Conservation (phyloP, 2,113 vertebrate genomes). For the Catagonus wagneri region DNA sequence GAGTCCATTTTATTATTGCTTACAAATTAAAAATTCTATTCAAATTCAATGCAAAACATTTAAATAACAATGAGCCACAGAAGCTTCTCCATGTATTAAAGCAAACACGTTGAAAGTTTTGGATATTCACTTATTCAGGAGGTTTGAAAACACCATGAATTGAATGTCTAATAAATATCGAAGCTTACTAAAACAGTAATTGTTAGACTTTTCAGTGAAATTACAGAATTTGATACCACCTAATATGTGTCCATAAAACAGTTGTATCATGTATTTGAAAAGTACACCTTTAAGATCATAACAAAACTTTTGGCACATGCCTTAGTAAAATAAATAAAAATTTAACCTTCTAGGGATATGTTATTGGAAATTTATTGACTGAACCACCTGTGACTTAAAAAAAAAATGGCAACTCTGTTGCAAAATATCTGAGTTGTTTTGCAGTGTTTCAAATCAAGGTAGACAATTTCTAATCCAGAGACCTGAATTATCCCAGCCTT, state of each 20-base stretch:
- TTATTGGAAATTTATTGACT: not conserved
- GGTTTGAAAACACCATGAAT: not conserved
- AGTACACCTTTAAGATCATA: not conserved
- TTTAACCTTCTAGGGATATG: not conserved
- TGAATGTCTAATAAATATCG: not conserved
- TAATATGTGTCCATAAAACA: not conserved
- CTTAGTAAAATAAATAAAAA: not conserved
- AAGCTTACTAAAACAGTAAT: not conserved
- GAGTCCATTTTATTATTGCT: not conserved
- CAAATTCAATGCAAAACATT: not conserved
- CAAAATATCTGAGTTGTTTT: not conserved
- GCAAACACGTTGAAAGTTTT: not conserved
- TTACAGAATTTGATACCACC: not conserved
- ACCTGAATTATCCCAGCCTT: not conserved
- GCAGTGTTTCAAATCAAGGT: not conserved
- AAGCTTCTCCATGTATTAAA: not conserved
- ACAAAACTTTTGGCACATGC: not conserved
- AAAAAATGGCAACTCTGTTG: not conserved
- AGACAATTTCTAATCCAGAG: not conserved
- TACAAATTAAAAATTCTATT: not conserved
- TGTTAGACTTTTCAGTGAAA: not conserved
- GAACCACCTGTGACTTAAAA: conserved; percentile 44
- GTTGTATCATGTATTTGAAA: not conserved
- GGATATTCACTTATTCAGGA: not conserved
- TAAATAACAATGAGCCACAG: not conserved